Percentiles rank a stretch among this genome's conserved stretches.
Evolutionary conservation across 2,113 vertebrate genomes (phyloP).

Genomic region (Catharus bicknelli): DNA sequence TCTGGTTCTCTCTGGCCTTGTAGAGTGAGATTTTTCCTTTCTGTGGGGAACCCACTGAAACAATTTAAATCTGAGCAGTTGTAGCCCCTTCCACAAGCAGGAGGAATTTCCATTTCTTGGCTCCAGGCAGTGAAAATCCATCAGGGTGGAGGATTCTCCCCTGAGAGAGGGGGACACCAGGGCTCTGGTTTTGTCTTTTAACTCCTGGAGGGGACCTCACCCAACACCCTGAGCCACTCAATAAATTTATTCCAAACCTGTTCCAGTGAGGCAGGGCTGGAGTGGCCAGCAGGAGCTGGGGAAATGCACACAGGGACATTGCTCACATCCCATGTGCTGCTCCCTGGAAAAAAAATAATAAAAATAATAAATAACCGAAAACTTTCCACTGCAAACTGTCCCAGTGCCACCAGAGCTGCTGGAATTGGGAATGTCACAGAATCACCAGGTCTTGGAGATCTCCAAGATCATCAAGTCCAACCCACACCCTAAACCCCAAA

Average conservation of each 20-base stretch:
- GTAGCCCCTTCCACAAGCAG: not conserved
- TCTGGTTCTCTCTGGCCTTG: not conserved
- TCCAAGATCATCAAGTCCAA: too few species aligned
- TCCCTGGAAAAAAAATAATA: not conserved
- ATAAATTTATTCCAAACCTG: conserved; percentile 13
- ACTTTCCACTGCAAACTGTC: conserved; percentile 20
- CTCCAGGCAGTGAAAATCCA: not conserved
- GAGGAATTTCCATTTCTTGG: not conserved
- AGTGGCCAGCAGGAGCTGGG: not conserved
- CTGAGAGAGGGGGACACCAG: not conserved
- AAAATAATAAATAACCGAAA: not conserved
- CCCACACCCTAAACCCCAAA: too few species aligned
- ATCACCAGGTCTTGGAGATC: too few species aligned
- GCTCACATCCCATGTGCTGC: conserved; percentile 24
- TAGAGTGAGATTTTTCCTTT: not conserved
- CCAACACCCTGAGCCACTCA: not conserved
- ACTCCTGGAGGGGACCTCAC: not conserved
- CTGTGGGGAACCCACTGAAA: not conserved
- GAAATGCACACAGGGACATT: conserved; percentile 53
- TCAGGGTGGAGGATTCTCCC: not conserved
- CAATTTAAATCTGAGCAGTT: accelerated
- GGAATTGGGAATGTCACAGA: not conserved
- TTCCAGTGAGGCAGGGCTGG: not conserved
- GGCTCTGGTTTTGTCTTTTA: not conserved
- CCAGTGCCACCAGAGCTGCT: not conserved